phyloP scores from a whole-genome alignment of 2,888 invertebrate species.

The Scaeva pyrastri region DNA sequence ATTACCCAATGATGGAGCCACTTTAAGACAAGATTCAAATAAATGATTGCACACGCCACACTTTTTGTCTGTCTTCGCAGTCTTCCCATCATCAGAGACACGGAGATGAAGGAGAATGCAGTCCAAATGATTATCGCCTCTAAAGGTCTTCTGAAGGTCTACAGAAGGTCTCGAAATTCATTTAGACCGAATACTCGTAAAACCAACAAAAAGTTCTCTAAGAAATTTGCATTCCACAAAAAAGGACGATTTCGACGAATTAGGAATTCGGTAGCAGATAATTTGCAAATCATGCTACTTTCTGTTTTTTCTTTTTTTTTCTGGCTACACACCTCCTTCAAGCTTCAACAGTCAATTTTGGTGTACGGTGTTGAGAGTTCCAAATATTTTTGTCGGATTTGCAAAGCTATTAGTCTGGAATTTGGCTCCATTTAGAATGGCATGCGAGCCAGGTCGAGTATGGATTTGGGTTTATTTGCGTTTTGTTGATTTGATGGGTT shows the following conservation, averaged over 20 bases:
- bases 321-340: conserved; percentile 27
- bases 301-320: conserved; percentile 15
- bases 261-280: conserved; percentile 70
- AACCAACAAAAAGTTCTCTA: conserved; percentile 17
- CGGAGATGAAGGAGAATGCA: conserved; percentile 31
- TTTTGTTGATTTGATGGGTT: not conserved
- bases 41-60: conserved; percentile 62
- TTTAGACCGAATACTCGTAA: no score
- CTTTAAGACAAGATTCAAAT: conserved; percentile 25
- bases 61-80: conserved; percentile 41
- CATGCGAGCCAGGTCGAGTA: conserved; percentile 32
- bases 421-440: conserved; percentile 58
- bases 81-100: no score
- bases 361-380: conserved; percentile 67
- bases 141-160: not conserved
- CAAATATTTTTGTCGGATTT: conserved; percentile 32
- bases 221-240: conserved; percentile 61
- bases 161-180: conserved; percentile 4
- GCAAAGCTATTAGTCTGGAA: conserved; percentile 65
- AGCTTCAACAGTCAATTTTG: conserved; percentile 65
- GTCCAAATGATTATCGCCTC: conserved; percentile 20
- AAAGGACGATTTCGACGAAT: conserved; percentile 54
- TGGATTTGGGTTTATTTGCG: conserved; percentile 10
- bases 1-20: conserved; percentile 11
- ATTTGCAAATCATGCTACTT: conserved; percentile 64